phyloP scores from a whole-genome alignment of 1,140 invertebrate species.

The Drosophila busckii region DNA sequence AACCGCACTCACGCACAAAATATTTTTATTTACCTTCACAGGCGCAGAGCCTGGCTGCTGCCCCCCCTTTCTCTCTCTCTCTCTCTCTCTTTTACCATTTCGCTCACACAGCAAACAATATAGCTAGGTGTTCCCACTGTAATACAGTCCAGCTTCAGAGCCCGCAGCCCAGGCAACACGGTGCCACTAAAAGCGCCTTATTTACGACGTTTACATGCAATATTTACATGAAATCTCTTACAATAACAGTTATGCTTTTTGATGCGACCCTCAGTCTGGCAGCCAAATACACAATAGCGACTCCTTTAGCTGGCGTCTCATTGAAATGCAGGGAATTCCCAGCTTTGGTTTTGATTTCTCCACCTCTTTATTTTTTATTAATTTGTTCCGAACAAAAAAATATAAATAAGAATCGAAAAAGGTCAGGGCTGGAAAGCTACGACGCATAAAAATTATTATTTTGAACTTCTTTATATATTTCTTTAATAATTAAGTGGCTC shows the following conservation, averaged over 20 bases:
- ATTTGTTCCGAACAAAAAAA: slow-evolving; percentile 40
- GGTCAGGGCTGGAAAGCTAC: slow-evolving; percentile 21
- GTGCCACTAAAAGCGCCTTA: slow-evolving; percentile 70
- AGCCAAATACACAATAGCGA: too few relatives aligned
- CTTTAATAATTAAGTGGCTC: too few relatives aligned
- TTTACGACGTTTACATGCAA: slow-evolving; percentile 74
- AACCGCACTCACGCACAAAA: slow-evolving; percentile 75
- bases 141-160: slow-evolving; percentile 8
- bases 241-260: slow-evolving; percentile 72
- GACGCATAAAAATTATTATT: too few relatives aligned
- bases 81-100: too few relatives aligned
- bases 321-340: too few relatives aligned
- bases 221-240: slow-evolving; percentile 76
- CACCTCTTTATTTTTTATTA: slow-evolving; percentile 38
- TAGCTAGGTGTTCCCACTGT: slow-evolving; percentile 38
- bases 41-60: not conserved
- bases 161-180: slow-evolving; percentile 3
- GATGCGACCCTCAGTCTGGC: slow-evolving; percentile 44
- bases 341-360: slow-evolving; percentile 25
- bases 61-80: slow-evolving; percentile 2
- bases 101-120: slow-evolving; percentile 67
- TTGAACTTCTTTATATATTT: too few relatives aligned
- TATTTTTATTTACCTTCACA: slow-evolving; percentile 70
- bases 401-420: slow-evolving; percentile 14
- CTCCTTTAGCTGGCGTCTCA: slow-evolving; percentile 19